These are phyloP conservation scores for Misgurnus mizolepis DNA, from an alignment of 2,113 vertebrate genomes.

Conservation along the genomic window DNA sequence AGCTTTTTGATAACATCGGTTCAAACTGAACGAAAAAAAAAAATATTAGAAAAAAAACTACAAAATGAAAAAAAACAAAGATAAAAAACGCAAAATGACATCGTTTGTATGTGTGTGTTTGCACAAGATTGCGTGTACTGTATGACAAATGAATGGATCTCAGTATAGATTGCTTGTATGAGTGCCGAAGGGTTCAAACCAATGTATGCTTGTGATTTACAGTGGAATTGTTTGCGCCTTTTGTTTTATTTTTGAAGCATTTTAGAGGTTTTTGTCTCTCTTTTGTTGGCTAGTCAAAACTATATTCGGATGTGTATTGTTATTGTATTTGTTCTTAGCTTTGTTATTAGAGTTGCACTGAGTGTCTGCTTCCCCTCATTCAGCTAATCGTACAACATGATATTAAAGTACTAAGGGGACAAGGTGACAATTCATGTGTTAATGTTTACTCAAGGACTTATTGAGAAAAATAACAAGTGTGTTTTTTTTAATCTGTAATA, in stretches of 20 bases:
- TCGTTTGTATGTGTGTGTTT: constrained; percentile 75
- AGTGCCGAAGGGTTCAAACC: constrained; percentile 39
- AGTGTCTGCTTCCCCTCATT: constrained; percentile 89
- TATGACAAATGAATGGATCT: constrained; percentile 65
- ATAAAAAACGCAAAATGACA: constrained; percentile 62
- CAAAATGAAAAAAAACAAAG: constrained; percentile 57
- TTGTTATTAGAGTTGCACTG: constrained; percentile 91
- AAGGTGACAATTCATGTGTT: constrained; percentile 90
- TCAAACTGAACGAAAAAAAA: constrained; percentile 63
- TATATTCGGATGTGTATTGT: constrained; percentile 74
- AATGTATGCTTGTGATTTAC: constrained; percentile 61
- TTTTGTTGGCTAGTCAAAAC: constrained; percentile 66
- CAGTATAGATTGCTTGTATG: constrained; percentile 40
- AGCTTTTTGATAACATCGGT: constrained; percentile 75
- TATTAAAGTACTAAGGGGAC: constrained; percentile 81
- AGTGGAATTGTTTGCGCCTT: constrained; percentile 59
- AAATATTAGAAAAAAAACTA: constrained; percentile 55
- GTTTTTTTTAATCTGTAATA: constrained; percentile 77
- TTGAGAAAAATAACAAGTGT: constrained; percentile 75
- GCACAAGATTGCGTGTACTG: constrained; percentile 77
- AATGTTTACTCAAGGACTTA: constrained; percentile 98
- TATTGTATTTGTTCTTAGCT: constrained; percentile 78
- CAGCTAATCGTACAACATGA: constrained; percentile 80
- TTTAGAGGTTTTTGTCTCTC: constrained; percentile 71
- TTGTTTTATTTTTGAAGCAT: constrained; percentile 60